Base-by-base conservation (phyloP, 1,140 invertebrate species). In the Meloidogyne exigua region DNA sequence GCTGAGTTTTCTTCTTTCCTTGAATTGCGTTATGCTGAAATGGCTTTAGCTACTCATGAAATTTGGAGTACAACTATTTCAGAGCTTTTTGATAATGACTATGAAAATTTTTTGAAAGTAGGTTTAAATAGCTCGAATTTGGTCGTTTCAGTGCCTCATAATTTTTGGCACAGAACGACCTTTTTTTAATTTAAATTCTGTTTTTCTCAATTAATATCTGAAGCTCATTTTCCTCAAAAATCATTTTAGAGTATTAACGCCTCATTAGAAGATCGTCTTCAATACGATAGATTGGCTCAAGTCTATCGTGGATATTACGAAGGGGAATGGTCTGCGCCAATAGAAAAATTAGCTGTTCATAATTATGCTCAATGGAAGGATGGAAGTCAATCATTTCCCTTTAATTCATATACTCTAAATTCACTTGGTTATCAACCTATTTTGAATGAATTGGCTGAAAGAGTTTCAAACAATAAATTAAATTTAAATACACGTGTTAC, bases 311-410 rank as follows among this genome's bases (percentile, higher is more conserved):
- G n/a, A 12, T 76, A 76, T 25, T 76, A 76, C 18, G 75, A 76
- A 68, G 63, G 75, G 0, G 75, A 76, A 76, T 76, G 75, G 75
- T 72, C 75, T 25, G 75, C 75, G 1, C 75, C 75, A 12, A 63
- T 68, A n/a, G 66, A 25, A n/a, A 68, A 23, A 68, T 42, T 79
- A n/a, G 44, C 77, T 25, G n/a, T 79, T 10, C 68, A 62, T 7
- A 73, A 80, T 39, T 76, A 75, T 39, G 69, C 65, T 5, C 28
- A 73, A 67, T 80, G 79, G 77, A 49, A 79, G n/a, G 78, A 79
- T 39, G n/a, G 72, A n/a, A 28, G 69, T 21, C 39, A 76, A 11
- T 68, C 66, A 9, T 76, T 36, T 18, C 57, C 71, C 13, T 65
- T 65, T 15, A 26, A 25, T 21, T 79, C 79, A 13, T 79, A 39